phyloP scores from a whole-genome alignment of 2,888 invertebrate species.

The Sepiola atlantica region DNA sequence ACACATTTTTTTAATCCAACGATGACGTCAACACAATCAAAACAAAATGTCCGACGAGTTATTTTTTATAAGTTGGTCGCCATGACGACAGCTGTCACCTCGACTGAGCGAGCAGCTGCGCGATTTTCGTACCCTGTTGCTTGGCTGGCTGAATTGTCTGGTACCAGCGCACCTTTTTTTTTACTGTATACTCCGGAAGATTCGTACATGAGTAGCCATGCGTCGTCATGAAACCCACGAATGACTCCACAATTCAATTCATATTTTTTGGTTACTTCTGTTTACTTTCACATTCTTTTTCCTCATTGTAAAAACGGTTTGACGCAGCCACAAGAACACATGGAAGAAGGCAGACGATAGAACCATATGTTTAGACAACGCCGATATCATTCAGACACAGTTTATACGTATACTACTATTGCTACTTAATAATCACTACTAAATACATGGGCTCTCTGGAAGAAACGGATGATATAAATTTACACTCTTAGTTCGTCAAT shows the following conservation, averaged over 20 bases:
- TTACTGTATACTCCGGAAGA: neutral
- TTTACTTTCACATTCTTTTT: neutral
- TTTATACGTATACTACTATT: neutral
- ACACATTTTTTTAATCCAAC: too few species aligned
- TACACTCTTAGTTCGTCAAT: too few species aligned
- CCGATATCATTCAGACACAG: neutral
- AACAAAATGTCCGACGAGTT: neutral
- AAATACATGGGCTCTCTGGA: too few species aligned
- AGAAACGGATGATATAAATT: too few species aligned
- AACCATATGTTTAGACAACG: neutral
- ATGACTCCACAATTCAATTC: neutral
- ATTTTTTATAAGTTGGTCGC: neutral
- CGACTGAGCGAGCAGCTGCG: neutral
- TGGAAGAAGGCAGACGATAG: neutral
- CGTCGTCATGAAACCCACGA: constrained; percentile 10
- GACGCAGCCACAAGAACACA: neutral
- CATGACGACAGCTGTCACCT: neutral
- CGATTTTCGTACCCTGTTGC: neutral
- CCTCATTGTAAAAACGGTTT: neutral
- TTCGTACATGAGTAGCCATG: neutral
- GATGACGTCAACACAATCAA: neutral
- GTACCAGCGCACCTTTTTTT: neutral
- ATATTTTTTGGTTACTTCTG: too few species aligned
- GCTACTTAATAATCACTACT: neutral
- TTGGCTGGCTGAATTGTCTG: neutral